Base-by-base conservation (phyloP, 1,140 invertebrate species). In the Aradophagus sp. region DNA sequence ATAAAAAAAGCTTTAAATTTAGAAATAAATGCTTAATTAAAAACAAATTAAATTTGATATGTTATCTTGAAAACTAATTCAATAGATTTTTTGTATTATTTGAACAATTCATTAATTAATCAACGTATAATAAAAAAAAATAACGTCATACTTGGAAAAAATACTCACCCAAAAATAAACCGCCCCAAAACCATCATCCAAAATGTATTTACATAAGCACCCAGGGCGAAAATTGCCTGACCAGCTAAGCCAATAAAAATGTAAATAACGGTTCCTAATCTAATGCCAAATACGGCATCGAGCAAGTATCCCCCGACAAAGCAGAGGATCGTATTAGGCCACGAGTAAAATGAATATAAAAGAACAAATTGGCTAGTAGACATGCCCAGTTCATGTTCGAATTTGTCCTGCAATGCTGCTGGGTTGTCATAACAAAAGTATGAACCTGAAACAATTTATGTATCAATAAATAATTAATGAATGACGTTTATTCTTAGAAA, bases 351-450 rank as follows among this genome's bases (percentile, higher is more conserved):
- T 0, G 96, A 93, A 86, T 99, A 99, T 13, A 99, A 87, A 31
- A 91, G 84, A 68, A 94, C 91, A 87, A 95, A 99, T 79, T 94
- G 84, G 1, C 90, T 90, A 15, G 93, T 94, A n/a, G 89, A 89
- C 36, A 99, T 87, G 27, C 90, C 81, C 77, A 98, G 88, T 78
- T 98, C 96, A 66, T 87, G 79, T 76, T 92, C 93, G 78, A 99
- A 96, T 72, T 93, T 90, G 76, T 95, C 91, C 79, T 97, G 93
- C 23, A 99, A 80, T 6, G 97, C 95, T 44, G 90, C 94, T 26
- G 97, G 97, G 84, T 95, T 97, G 81, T 99, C 97, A 88, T 97
- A 99, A 81, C 97, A 99, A 81, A 98, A 99, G 82, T 97, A 98
- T n/a, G 95, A 97, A 71, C 95, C 95, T 97, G 84, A 58, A 58